phyloP scores from a whole-genome alignment of 2,888 invertebrate species.

The Leptopilina myrica region DNA sequence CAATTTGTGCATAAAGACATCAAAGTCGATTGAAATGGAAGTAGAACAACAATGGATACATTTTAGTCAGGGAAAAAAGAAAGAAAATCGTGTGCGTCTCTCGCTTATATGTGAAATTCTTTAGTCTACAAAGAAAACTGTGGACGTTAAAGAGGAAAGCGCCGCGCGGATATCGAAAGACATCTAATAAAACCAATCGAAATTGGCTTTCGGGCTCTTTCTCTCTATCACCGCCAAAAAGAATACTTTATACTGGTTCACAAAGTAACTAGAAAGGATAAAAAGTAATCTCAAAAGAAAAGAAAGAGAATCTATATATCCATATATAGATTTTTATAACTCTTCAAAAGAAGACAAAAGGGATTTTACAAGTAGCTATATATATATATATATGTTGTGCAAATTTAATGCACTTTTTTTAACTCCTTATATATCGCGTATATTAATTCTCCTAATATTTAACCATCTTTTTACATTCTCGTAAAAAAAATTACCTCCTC shows the following conservation, averaged over 20 bases:
- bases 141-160: constrained; percentile 59
- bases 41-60: constrained; percentile 32
- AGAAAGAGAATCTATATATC: constrained; percentile 23
- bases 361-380: neutral
- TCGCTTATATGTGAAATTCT: constrained; percentile 21
- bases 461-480: neutral
- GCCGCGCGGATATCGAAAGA: constrained; percentile 56
- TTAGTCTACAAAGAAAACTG: constrained; percentile 61
- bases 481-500: too few species aligned
- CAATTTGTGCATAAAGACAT: neutral
- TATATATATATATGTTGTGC: neutral
- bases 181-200: constrained; percentile 68
- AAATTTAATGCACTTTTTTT: constrained; percentile 27
- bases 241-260: constrained; percentile 47
- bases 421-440: neutral
- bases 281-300: constrained; percentile 46
- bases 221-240: constrained; percentile 44
- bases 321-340: constrained; percentile 12
- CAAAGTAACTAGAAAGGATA: constrained; percentile 38
- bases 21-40: constrained; percentile 24
- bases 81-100: constrained; percentile 22
- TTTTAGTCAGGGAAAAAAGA: neutral
- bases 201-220: constrained; percentile 63
- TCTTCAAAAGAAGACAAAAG: constrained; percentile 29
- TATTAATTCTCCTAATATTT: neutral